A percentile compares a stretch with the other conserved stretches of the same genome.
These are phyloP conservation scores for Bubo scandiacus DNA, from an alignment of 2,113 vertebrate species.

Conservation along the genomic window DNA sequence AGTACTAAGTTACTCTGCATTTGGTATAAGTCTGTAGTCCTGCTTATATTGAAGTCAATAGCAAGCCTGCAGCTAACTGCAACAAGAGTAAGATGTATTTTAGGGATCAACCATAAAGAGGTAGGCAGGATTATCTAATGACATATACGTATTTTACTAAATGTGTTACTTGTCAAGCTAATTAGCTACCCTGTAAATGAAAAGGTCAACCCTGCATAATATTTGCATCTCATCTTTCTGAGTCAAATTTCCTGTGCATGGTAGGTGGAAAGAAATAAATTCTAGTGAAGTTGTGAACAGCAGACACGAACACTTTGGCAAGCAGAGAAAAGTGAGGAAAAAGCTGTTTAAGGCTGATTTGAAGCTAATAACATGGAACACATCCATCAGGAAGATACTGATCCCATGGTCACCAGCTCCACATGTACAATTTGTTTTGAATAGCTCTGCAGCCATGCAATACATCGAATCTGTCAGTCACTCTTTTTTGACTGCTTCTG, in stretches of 20 bases:
- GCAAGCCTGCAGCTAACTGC: neutral
- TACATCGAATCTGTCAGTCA: neutral
- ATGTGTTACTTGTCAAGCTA: conserved; percentile 33
- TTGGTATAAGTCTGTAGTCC: neutral
- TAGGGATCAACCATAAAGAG: neutral
- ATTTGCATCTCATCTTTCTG: conserved; percentile 53
- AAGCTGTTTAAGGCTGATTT: neutral
- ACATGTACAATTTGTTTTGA: neutral
- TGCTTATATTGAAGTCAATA: neutral
- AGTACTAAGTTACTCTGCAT: neutral
- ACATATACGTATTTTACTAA: conserved; percentile 18
- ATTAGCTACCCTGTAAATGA: conserved; percentile 55
- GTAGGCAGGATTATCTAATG: conserved; percentile 37
- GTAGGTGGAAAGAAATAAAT: conserved; percentile 42
- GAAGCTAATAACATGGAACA: neutral
- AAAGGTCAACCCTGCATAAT: conserved; percentile 57
- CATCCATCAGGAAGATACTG: neutral
- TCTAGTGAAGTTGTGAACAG: neutral
- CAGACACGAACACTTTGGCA: neutral
- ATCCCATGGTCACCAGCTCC: neutral
- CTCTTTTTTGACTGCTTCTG: neutral
- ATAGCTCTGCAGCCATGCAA: neutral
- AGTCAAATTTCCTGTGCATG: conserved; percentile 25
- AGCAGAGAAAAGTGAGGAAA: neutral
- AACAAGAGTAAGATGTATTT: neutral